Conservation (phyloP, 2,113 vertebrate species). For the Clarias batrachus region DNA sequence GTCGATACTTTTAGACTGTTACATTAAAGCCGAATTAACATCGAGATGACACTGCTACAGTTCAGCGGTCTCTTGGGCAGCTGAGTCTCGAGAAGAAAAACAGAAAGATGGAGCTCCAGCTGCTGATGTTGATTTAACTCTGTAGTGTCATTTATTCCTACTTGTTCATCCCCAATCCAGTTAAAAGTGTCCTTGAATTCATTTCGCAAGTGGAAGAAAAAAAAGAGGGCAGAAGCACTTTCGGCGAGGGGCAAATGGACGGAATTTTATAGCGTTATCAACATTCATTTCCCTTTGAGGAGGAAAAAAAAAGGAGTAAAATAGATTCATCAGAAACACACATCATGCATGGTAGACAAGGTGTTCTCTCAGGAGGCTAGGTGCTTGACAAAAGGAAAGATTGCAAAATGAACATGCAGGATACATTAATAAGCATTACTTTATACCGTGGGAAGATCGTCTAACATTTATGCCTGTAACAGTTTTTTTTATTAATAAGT, state of each 20-base stretch:
- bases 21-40: conserved; percentile 68
- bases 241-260: conserved; percentile 46
- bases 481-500: background rate
- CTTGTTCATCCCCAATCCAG: conserved; percentile 60
- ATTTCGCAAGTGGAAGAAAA: conserved; percentile 57
- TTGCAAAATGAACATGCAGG: background rate
- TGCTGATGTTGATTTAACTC: conserved; percentile 76
- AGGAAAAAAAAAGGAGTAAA: conserved; percentile 33
- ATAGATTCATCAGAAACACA: conserved; percentile 55
- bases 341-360: conserved; percentile 40
- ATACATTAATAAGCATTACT: conserved; percentile 1
- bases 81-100: conserved; percentile 52
- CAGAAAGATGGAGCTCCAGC: conserved; percentile 58
- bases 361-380: conserved; percentile 31
- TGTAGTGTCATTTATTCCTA: conserved; percentile 65
- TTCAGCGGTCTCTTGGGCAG: conserved; percentile 61
- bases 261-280: conserved; percentile 51
- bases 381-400: conserved; percentile 14
- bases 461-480: background rate
- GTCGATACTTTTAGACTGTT: conserved; percentile 32
- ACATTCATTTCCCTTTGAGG: conserved; percentile 52
- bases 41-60: conserved; percentile 68
- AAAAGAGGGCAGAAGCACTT: conserved; percentile 35
- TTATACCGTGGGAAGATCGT: background rate
- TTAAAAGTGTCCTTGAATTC: conserved; percentile 70